Base-by-base conservation (phyloP, 2,113 vertebrate species). In the Okapia johnstoni region DNA sequence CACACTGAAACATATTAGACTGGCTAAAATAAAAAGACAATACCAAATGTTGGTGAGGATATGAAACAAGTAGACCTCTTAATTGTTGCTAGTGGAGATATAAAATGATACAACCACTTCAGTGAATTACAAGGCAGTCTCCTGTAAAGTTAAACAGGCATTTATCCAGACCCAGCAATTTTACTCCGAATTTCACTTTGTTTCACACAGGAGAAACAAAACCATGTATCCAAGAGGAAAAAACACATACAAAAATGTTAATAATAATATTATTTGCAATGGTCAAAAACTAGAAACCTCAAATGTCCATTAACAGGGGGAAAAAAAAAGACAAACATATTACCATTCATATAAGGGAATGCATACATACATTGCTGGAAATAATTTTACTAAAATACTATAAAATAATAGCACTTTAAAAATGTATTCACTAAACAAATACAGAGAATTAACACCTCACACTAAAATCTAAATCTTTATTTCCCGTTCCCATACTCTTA, bases 341-440 rank as follows among this genome's bases (percentile, higher is more conserved):
- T 60, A 48, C 80, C 58, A 77, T 70, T 87, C 30, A 79, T 63
- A 58, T 46, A 83, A 58, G 11, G 7, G 26, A 77, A 93, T 66
- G 86, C 9, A 25, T 36, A 86, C 2, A 25, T 25, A 79, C 36
- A 83, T 2, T 84, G 25, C 19, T 84, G 19, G 43, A 88, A 94
- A 14, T 66, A 92, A 48, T 80, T 92, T 84, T n/a, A 79, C 88
- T 96, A 58, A 96, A 94, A 96, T 94, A 88, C 4, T n/a, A 8
- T 54, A 93, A 83, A 90, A 63, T 83, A 90, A n/a, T 2, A 90
- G 87, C 21, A 84, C 55, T 85, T 92, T n/a, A 46, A 86, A 91
- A 94, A 33, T 88, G 28, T 92, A 92, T 66, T 84, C 76, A 94
- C 14, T 25, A 52, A 96, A 77, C 58, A 92, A 88, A 94, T 33